Evolutionary conservation across 2,797 vertebrate genomes (phyloP), one percentile per base, ranked within the genome.

Genomic region (Onychomys leucogaster): DNA sequence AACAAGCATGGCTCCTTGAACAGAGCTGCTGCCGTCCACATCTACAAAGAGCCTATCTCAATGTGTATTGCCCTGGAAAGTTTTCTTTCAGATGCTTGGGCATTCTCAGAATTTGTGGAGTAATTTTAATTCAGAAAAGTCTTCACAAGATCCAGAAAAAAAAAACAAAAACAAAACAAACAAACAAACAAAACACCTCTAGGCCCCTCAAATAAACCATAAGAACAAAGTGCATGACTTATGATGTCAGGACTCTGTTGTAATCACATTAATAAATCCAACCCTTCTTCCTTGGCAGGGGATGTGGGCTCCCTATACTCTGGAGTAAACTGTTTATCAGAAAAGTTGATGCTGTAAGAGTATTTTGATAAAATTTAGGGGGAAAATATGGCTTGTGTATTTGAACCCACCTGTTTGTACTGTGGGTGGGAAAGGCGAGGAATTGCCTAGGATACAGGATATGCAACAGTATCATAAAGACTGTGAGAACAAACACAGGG

Each of bases 361-460:
- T 76, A 83, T 82, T 73, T 76, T 85, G 37, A 65, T 57, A 85
- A 65, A 90, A 75, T 43, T 83, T 82, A 80, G 81, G 61, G 5
- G 27, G 46, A 41, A 73, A 63, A 76, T 9, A 25, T 10, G n/a
- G 63, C 80, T 89, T 91, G n/a, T 9, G 11, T 75, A 89, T 69
- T 10, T 55, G 71, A 82, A 32, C 29, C 80, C 67, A 57, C 49
- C 57, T 55, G 92, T 96, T 65, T 57, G 52, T 73, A 67, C 71
- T 95, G 46, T 61, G 1, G 13, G 52, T 37, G 0, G 6, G 32
- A 19, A 73, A 46, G 91, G 23, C 16, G 5, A n/a, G 49, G 32
- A 3, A 78, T 94, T 96, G 73, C 95, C 95, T 94, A 80, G 83
- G 89, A 91, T 78, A 95, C 63, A 84, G 84, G 90, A 85, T 23